Evolutionary conservation across 2,888 invertebrate genomes (phyloP), one percentile per base, ranked within the genome.

Genomic region (Dryocosmus kuriphilus): DNA sequence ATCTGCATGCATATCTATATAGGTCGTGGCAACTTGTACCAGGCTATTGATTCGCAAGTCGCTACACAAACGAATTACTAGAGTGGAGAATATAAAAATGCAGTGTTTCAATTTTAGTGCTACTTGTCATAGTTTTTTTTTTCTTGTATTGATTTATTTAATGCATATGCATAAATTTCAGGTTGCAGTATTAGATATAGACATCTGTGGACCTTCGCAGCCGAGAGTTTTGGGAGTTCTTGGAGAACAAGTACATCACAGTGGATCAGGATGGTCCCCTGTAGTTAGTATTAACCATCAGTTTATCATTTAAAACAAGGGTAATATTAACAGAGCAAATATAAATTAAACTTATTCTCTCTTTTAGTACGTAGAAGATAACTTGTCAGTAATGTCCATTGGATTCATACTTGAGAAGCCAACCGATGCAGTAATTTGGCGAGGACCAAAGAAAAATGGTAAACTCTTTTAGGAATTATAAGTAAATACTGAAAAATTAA

Each of bases 371-470:
- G 95, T 98, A 0, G 96, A 96, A 80, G 99, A 99, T 89, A 99
- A 99, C 92, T 93, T 99, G 63, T 96, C 96, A 8, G 93, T 99
- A 73, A 99, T 99, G 98, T 99, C 99, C 0, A 97, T 99, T 89
- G 99, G 98, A 16, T 98, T 99, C 91, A 93, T 99, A 60, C 92
- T 99, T 77, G 94, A 94, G 67, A 96, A 96, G 85, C 95, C 96
- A 0, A 97, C 98, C 89, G 98, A 98, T 90, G 99, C 99, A 0
- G 96, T 99, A n/a, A 98, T 99, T 87, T 99, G 99, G 99, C 94
- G 99, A 86, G 99, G 99, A 38, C 99, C 99, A 0, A 98, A 99
- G 92, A 99, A 99, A 92, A 99, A 73, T 4, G 32, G 32, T 51
- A 73, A 32, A 32, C 14, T 27, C 30, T 8, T n/a, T 46, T 63